Evolutionary conservation across 2,113 vertebrate species (phyloP), one percentile per base, ranked within the genome.

Genomic region (Astur gentilis): DNA sequence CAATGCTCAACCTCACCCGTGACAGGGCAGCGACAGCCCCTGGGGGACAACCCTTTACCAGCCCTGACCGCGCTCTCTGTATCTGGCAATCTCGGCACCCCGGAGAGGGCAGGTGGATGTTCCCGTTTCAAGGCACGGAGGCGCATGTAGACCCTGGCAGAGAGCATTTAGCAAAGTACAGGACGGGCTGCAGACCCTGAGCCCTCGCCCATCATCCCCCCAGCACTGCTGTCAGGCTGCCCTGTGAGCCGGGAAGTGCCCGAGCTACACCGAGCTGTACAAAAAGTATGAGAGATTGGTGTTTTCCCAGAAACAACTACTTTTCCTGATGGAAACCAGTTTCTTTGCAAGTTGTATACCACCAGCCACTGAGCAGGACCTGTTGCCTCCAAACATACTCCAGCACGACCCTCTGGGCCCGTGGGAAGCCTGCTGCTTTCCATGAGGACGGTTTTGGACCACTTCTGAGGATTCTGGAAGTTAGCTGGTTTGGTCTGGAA

Each of bases 91-190:
- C 54, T 25, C 1, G 1, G 45, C 77, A 42, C 9, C 31, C 47
- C 0, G 0, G 13, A 5, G 40, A 27, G n/a, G 26, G 12, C 22
- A 29, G 23, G 40, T 0, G 8, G 11, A 36, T 10, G 40, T 5
- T 31, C 34, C 60, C 2, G 1, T 47, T 60, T 23, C 1, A 0
- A 66, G 38, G 45, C 38, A 47, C 1, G 0, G 32, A 45, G 23
- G 13, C 0, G 4, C 40, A 55, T 1, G 1, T 2, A 1, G 23
- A 20, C 25, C 25, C 54, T 10, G n/a, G 64, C 40, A 42, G n/a
- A 78, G 20, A 77, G 22, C 42, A 8, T 11, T 34, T 11, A n/a
- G 52, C 21, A 8, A 55, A 49, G 54, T 5, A 27, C 12, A 16
- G 34, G 58, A 36, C 3, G 9, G 54, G 49, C 54, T 38, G 36